Percentiles rank a stretch among this genome's conserved stretches.
Conservation (phyloP, 2,888 invertebrate species). For the Aphrophora alni region DNA sequence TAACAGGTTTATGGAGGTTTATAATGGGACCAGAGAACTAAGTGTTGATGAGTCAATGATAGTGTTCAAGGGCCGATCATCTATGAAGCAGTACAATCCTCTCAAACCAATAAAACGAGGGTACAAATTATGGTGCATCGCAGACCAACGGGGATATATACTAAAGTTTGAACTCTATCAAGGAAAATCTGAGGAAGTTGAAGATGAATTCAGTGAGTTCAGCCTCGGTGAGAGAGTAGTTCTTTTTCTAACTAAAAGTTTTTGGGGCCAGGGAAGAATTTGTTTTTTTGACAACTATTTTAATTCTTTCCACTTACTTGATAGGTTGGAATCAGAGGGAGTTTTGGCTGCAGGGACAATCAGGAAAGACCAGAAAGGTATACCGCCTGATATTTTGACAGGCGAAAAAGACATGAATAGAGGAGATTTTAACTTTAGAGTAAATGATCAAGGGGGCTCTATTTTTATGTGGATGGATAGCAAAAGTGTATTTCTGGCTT, state of each 20-base stretch:
- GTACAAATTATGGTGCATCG: constrained; percentile 20
- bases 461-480: constrained; percentile 27
- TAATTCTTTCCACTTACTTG: neutral
- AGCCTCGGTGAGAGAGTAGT: constrained; percentile 16
- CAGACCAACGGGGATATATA: constrained; percentile 1
- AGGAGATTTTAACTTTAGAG: constrained; percentile 15
- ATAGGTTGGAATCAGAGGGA: constrained; percentile 9
- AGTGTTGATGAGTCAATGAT: constrained; percentile 17
- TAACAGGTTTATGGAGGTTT: neutral
- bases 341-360: constrained; percentile 14
- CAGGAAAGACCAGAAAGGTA: constrained; percentile 6
- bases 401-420: neutral
- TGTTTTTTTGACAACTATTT: constrained; percentile 16
- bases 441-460: neutral
- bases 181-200: neutral
- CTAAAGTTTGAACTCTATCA: constrained; percentile 18
- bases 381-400: neutral
- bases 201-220: neutral
- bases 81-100: constrained; percentile 21
- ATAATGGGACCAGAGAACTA: constrained; percentile 11
- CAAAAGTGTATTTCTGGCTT: neutral
- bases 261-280: neutral
- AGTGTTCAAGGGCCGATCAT: constrained; percentile 1
- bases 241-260: constrained; percentile 1
- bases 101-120: constrained; percentile 14